phyloP scores from a whole-genome alignment of 2,888 invertebrate species.

The Pristionchus exspectatus region DNA sequence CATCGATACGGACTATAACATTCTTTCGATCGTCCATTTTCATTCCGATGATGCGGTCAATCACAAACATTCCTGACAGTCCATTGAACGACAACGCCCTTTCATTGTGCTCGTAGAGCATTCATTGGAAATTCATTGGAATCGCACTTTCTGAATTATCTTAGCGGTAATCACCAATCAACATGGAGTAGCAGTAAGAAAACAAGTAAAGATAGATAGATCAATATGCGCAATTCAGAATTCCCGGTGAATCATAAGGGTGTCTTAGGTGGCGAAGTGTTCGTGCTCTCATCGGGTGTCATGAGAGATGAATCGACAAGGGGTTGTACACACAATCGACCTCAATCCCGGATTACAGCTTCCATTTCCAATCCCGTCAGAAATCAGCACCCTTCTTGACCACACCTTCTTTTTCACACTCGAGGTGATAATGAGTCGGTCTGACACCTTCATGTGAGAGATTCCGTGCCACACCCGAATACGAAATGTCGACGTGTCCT shows the following conservation, averaged over 20 bases:
- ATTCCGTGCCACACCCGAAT: slow-evolving; percentile 2
- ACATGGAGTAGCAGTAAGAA: no score
- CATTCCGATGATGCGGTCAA: slow-evolving; percentile 30
- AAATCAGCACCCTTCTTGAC: not conserved
- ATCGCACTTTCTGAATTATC: no score
- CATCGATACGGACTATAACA: slow-evolving; percentile 36
- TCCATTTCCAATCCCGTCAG: not conserved
- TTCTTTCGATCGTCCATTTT: not conserved
- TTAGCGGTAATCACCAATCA: no score
- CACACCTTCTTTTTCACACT: slow-evolving; percentile 33
- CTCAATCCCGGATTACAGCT: slow-evolving; percentile 5
- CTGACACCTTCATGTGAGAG: slow-evolving; percentile 29
- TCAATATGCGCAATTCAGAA: no score
- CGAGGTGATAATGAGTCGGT: slow-evolving; percentile 28
- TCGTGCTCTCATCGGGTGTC: not conserved
- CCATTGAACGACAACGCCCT: not conserved
- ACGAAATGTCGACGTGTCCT: slow-evolving; percentile 7
- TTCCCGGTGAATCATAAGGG: not conserved
- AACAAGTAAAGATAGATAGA: no score
- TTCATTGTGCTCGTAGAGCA: not conserved
- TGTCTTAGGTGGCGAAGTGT: not conserved
- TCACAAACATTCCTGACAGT: not conserved
- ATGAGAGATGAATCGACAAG: not conserved
- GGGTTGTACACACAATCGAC: slow-evolving; percentile 7
- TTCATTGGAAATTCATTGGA: not conserved